These are phyloP conservation scores for Peromyscus nudipes DNA, from an alignment of 2,797 vertebrate species.

Conservation along the genomic window DNA sequence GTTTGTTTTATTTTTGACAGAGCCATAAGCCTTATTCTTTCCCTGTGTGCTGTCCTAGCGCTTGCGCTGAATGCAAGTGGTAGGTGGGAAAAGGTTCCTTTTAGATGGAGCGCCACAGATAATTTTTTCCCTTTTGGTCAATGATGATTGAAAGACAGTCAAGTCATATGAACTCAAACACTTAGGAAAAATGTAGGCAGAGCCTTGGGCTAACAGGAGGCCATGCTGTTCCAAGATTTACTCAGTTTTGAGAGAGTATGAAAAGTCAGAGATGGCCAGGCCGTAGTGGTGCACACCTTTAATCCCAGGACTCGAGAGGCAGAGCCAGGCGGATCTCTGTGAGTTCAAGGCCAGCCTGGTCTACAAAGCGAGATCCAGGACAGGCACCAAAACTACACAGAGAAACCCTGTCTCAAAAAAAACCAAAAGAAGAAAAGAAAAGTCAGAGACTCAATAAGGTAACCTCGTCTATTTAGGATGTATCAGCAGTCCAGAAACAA, in stretches of 20 bases:
- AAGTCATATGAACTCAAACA: neutral
- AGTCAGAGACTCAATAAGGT: neutral
- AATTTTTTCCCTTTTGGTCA: neutral
- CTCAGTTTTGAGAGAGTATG: neutral
- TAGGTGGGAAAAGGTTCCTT: neutral
- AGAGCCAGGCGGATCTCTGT: no score
- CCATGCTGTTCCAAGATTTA: no score
- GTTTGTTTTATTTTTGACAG: neutral
- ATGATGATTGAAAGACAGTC: neutral
- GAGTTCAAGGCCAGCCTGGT: no score
- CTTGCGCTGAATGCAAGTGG: neutral
- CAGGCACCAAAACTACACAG: no score
- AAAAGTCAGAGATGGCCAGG: neutral
- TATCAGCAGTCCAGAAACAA: neutral
- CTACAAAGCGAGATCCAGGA: no score
- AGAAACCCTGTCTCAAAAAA: no score
- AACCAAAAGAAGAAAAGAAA: no score
- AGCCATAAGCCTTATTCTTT: neutral
- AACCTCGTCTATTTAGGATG: neutral
- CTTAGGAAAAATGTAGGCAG: neutral
- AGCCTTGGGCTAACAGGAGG: neutral
- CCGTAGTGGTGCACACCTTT: no score
- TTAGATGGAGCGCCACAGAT: neutral
- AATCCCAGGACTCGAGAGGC: no score
- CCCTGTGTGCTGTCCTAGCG: rapidly evolving